Evolutionary conservation across 2,888 invertebrate species (phyloP), one percentile per base, ranked within the genome.

Genomic region (Chesias legatella): DNA sequence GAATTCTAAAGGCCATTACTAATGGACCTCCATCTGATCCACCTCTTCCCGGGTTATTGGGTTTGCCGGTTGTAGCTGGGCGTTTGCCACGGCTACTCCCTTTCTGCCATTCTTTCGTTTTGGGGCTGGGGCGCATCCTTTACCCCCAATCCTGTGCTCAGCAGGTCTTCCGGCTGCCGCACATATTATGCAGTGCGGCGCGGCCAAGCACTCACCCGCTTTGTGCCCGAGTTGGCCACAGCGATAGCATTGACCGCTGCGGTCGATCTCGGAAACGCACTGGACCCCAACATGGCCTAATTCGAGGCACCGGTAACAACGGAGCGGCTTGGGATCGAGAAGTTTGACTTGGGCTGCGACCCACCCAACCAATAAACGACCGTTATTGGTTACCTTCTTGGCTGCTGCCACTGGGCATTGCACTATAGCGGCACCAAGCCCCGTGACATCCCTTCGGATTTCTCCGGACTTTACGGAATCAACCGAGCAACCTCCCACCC

Each of bases 191-290:
- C 42, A 42, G 1, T 5, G 13, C 1, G 42, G 24, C 6, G 10
- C 27, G 0, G 35, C 26, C 1, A 20, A 0, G 10, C 41, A 42
- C 2, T 5, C 7, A 1, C 13, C 13, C 1, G 38, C 27, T 23
- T 17, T 33, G 7, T 39, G 23, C 1, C 31, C 31, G 3, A 7
- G 9, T 9, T 10, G 21, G 1, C 31, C 31, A 7, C 31, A 31
- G 3, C 32, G 30, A n/a, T 10, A 37, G n/a, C 37, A 37, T 1
- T 22, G 25, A 0, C 30, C 25, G n/a, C 30, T 28, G 8, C 31
- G 31, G 9, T 31, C 31, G 10, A 10, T 7, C 1, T 21, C 22
- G 1, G 31, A 31, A 1, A 22, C 3, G 7, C 31, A 31, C 0
- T 9, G 9, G 1, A 3, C 7, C 2, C 31, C 9, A 10, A 7